These are phyloP conservation scores for Bombus ignitus DNA, from an alignment of 1,140 invertebrate genomes.

Conservation along the genomic window DNA sequence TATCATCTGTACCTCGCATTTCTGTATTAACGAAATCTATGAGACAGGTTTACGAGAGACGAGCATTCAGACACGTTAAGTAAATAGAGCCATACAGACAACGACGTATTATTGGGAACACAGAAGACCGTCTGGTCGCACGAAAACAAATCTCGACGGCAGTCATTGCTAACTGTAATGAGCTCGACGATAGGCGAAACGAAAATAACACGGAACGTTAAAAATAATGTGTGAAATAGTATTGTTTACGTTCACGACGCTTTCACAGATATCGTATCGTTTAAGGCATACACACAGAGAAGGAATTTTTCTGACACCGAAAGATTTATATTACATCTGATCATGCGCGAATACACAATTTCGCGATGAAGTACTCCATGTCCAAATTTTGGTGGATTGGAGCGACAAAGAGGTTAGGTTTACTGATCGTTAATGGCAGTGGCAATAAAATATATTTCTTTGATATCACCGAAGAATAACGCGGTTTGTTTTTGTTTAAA, in stretches of 20 bases:
- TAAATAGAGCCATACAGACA: slow-evolving; percentile 9
- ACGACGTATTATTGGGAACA: background rate
- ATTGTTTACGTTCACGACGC: slow-evolving; percentile 35
- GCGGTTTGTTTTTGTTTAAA: slow-evolving; percentile 23
- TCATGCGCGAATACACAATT: slow-evolving; percentile 46
- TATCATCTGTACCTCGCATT: background rate
- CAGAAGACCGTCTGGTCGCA: slow-evolving; percentile 14
- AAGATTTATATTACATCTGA: slow-evolving; percentile 27
- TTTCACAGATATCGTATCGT: slow-evolving; percentile 43
- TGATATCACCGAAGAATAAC: background rate
- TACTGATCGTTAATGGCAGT: background rate
- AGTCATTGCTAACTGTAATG: slow-evolving; percentile 14
- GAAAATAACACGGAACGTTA: slow-evolving; percentile 6
- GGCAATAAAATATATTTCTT: background rate
- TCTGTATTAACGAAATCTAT: background rate
- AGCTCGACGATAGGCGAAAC: background rate
- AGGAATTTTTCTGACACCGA: slow-evolving; percentile 31
- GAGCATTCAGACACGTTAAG: background rate
- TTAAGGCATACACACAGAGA: slow-evolving; percentile 37
- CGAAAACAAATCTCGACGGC: slow-evolving; percentile 41
- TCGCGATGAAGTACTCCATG: slow-evolving; percentile 4
- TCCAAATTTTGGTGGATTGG: background rate
- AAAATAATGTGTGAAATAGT: slow-evolving; percentile 19
- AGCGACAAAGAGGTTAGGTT: slow-evolving; percentile 19
- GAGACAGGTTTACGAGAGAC: background rate